Percentiles rank a stretch among this genome's conserved stretches.
Conservation (phyloP, 1,140 invertebrate genomes). For the Calycopis cecrops region DNA sequence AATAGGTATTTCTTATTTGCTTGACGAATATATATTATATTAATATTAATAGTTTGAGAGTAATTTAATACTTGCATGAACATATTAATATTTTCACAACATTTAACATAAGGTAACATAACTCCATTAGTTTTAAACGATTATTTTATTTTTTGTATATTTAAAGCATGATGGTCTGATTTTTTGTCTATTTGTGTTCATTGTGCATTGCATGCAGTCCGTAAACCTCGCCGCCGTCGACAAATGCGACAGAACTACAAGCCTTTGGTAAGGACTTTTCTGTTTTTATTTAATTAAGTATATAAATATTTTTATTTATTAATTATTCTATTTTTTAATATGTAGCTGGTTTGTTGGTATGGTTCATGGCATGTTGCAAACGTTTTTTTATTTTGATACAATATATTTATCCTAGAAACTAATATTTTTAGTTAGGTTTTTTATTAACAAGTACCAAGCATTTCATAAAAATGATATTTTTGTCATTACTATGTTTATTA, state of each 20-base stretch:
- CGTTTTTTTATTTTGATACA: no score
- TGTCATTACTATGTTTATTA: neutral
- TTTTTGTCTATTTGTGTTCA: conserved; percentile 47
- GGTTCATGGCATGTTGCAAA: no score
- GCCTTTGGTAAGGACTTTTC: conserved; percentile 54
- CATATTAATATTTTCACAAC: no score
- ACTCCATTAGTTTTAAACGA: neutral
- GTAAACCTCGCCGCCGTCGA: conserved; percentile 39
- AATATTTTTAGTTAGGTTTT: no score
- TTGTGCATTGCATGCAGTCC: conserved; percentile 62
- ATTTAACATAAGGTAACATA: no score
- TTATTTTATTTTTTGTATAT: conserved; percentile 22
- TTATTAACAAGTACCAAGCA: no score
- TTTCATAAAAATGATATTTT: neutral
- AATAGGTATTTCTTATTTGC: neutral
- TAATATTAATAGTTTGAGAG: no score
- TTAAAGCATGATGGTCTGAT: conserved; percentile 47
- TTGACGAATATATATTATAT: no score
- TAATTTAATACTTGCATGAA: no score
- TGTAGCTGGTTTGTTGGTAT: no score
- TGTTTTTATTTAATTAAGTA: neutral
- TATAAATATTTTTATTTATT: neutral
- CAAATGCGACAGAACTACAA: conserved; percentile 65
- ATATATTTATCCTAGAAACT: no score
- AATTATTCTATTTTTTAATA: neutral